Base-by-base conservation (phyloP, 2,888 invertebrate species). In the Scaptomyza flava region DNA sequence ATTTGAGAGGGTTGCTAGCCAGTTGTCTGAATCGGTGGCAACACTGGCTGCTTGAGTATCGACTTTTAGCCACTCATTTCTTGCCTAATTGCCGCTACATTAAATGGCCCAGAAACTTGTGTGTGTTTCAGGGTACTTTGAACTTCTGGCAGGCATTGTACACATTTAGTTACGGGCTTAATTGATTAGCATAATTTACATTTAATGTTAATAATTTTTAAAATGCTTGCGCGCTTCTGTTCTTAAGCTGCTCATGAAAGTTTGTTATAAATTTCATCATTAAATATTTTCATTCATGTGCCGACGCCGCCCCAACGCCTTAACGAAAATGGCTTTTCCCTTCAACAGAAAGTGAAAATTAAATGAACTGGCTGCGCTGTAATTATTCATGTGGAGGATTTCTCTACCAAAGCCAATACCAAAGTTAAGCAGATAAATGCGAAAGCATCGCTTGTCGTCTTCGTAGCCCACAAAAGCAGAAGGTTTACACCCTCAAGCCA, bases 151-250 rank as follows among this genome's bases (percentile, higher is more conserved):
- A 46, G 69, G 60, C 63, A 27, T 27, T 12, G 54, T 42, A 57
- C 62, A 38, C 66, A 73, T 71, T 68, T 72, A 53, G 66, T 51
- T 72, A 54, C 66, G 51, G 65, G 62, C 69, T 67, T 76, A 85
- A 87, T 86, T 86, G 86, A 86, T 85, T 83, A 83, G 83, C 83
- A 78, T 83, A 83, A 87, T 83, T 87, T 81, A 57, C 81, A 83
- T 85, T 81, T 85, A 83, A 86, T 83, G 86, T 75, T 83, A 80
- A 86, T 87, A 85, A 87, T 85, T 86, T 86, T 83, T 83, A 68
- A 75, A 72, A 68, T 45, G 57, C 48, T 50, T 50, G 47, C 47
- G 17, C 45, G 14, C 23, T 41, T 14, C 56, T 47, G 8, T 38
- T 48, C 38, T 14, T 14, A 0, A 57, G 57, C 62, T 61, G 64